Evolutionary conservation across 1,140 invertebrate species (phyloP).

Genomic region (Procambarus clarkii): DNA sequence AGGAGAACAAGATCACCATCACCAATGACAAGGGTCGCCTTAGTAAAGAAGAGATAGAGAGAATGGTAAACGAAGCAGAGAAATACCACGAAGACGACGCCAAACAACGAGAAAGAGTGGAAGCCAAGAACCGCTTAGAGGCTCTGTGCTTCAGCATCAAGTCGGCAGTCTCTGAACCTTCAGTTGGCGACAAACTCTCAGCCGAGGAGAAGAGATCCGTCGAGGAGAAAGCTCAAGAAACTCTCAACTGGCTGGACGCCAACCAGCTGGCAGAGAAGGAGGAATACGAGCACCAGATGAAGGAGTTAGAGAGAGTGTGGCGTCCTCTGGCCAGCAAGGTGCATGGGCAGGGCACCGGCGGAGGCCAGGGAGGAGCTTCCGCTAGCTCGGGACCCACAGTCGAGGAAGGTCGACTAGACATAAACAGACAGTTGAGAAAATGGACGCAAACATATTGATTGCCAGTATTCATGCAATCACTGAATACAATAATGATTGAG

Average conservation of each 20-base stretch:
- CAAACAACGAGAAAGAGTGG: slow-evolving; percentile 37
- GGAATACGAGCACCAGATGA: slow-evolving; percentile 42
- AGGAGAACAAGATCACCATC: slow-evolving; percentile 54
- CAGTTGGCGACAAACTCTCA: slow-evolving; percentile 32
- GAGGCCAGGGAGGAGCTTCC: not conserved
- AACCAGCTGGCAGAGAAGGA: slow-evolving; percentile 45
- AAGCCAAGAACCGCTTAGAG: slow-evolving; percentile 35
- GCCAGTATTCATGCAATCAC: not conserved
- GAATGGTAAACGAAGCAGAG: slow-evolving; percentile 40
- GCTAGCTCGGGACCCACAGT: slow-evolving; percentile 33
- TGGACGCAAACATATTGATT: not conserved
- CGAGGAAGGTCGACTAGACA: slow-evolving; percentile 42
- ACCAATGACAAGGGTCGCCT: slow-evolving; percentile 40
- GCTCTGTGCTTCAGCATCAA: slow-evolving; percentile 52
- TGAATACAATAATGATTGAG: too few species aligned
- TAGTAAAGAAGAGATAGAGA: slow-evolving; percentile 38
- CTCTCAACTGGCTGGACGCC: slow-evolving; percentile 44
- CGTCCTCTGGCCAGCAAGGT: slow-evolving; percentile 39
- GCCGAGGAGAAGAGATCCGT: slow-evolving; percentile 39
- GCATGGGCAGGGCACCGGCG: slow-evolving; percentile 25
- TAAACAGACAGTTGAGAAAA: not conserved
- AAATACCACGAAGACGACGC: slow-evolving; percentile 20
- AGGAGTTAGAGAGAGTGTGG: slow-evolving; percentile 38
- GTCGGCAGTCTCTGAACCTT: slow-evolving; percentile 36
- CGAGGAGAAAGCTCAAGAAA: slow-evolving; percentile 36